Evolutionary conservation across 2,797 vertebrate genomes (phyloP).

Genomic region (Hypotaenidia philippensis): DNA sequence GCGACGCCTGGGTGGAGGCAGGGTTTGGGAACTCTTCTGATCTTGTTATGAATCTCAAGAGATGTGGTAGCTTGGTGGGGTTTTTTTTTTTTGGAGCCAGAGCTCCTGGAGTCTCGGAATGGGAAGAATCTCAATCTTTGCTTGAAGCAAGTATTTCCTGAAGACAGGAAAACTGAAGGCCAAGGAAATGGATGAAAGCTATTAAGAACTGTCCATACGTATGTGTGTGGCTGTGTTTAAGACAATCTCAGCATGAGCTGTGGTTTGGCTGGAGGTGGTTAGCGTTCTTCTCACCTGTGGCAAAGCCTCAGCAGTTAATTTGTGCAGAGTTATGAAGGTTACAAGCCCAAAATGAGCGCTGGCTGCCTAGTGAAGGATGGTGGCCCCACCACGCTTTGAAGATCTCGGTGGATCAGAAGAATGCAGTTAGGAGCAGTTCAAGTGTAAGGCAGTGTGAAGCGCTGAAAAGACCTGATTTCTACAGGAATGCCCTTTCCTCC

Average conservation of each 20-base stretch:
- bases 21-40: neutral
- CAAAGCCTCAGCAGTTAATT: neutral
- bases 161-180: neutral
- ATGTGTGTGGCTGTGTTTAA: rapidly evolving
- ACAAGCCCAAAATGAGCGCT: neutral
- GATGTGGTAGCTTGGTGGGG: neutral
- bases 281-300: neutral
- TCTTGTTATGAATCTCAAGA: neutral
- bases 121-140: neutral
- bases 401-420: rapidly evolving
- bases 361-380: rapidly evolving
- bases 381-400: rapidly evolving
- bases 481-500: neutral
- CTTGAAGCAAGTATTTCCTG: neutral
- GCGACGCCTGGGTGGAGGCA: neutral
- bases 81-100: neutral
- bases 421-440: neutral
- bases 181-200: neutral
- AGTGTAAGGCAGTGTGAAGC: too few species aligned
- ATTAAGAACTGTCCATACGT: rapidly evolving
- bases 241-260: neutral
- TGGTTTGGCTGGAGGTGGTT: neutral
- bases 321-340: neutral
- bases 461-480: neutral
- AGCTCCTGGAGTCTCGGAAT: neutral